A percentile compares a stretch with the other conserved stretches of the same genome.
phyloP scores from a whole-genome alignment of 2,797 vertebrate species.

The Poliocrania exsul region DNA sequence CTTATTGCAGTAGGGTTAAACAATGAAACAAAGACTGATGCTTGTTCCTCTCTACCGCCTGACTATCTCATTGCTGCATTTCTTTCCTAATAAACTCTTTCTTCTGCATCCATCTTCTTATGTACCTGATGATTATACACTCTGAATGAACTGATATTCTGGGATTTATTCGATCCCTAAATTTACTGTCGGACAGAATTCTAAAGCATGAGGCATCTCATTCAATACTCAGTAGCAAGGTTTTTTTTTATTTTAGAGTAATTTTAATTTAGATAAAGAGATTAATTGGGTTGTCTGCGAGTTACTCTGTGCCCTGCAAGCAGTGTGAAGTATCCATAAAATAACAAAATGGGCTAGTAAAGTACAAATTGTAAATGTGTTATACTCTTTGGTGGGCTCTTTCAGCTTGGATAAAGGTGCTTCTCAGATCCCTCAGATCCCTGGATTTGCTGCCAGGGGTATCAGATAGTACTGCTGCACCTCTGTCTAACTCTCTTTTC shows the following conservation, averaged over 20 bases:
- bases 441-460: not conserved
- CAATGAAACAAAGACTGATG: not conserved
- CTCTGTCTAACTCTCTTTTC: not conserved
- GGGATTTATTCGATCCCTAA: not conserved
- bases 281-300: not conserved
- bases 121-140: not conserved
- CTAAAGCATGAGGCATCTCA: not conserved
- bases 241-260: not conserved
- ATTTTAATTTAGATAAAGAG: not conserved
- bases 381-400: not conserved
- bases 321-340: not conserved
- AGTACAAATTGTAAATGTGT: not conserved
- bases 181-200: not conserved
- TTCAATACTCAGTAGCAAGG: not conserved
- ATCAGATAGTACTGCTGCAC: not conserved
- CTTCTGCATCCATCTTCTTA: not conserved
- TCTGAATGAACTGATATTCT: not conserved
- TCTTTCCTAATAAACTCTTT: not conserved
- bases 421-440: not conserved
- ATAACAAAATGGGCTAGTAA: not conserved
- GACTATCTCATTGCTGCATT: not conserved
- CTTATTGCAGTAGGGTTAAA: not conserved
- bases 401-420: not conserved
- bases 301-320: not conserved
- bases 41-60: not conserved